Evolutionary conservation across 2,888 invertebrate genomes (phyloP).

Genomic region (Diploptera punctata): DNA sequence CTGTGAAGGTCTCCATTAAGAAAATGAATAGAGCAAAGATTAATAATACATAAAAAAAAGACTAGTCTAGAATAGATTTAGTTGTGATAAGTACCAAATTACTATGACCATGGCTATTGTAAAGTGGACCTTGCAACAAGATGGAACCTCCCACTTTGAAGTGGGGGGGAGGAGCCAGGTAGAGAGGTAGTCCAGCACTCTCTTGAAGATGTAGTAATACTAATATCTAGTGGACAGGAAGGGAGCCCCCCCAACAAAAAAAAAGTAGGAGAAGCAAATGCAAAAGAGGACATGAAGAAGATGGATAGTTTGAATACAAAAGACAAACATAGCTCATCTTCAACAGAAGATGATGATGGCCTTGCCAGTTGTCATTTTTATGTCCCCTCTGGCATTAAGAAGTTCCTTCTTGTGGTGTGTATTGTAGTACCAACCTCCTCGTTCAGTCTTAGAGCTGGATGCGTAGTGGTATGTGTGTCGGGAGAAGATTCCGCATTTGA

Average conservation of each 20-base stretch:
- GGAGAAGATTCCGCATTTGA: no score
- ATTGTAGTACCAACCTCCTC: not conserved
- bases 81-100: conserved; percentile 34
- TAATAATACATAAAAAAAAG: conserved; percentile 9
- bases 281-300: conserved; percentile 37
- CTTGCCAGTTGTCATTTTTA: conserved; percentile 32
- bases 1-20: conserved; percentile 9
- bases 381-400: conserved; percentile 34
- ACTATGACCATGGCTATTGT: conserved; percentile 23
- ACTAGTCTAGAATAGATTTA: conserved; percentile 21
- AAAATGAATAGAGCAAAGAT: conserved; percentile 6
- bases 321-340: conserved; percentile 37
- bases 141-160: not conserved
- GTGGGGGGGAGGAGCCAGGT: not conserved
- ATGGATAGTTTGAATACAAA: conserved; percentile 32
- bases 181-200: not conserved
- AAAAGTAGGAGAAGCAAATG: conserved; percentile 27
- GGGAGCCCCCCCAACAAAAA: not conserved
- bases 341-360: conserved; percentile 21
- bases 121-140: conserved; percentile 27
- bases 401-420: conserved; percentile 16
- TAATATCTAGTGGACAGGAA: not conserved
- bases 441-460: conserved; percentile 16
- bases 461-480: conserved; percentile 18
- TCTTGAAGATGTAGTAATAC: no score